Base-by-base conservation (phyloP, 2,888 invertebrate genomes). In the Conops quadrifasciatus region DNA sequence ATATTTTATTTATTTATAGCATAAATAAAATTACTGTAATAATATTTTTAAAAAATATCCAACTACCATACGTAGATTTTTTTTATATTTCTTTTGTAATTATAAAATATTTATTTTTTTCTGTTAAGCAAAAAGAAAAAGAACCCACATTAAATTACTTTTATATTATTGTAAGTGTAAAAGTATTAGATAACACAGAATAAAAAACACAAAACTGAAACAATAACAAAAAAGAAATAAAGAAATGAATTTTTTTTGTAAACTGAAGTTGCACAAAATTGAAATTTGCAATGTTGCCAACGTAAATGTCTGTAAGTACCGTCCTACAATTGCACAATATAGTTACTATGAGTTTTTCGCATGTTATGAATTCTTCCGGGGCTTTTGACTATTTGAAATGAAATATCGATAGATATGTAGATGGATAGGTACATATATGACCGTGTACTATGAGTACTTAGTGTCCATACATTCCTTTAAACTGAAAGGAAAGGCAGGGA, bases 31-130 rank as follows among this genome's bases (percentile, higher is more conserved):
- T 53, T 19, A 68, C 60, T 62, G 49, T 68, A 62, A 68, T 68
- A 36, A 62, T 68, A 68, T 68, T 62, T 59, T 68, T 62, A 49
- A 51, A 30, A n/a, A n/a, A 60, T 28, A 60, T 67, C 59, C 30
- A n/a, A 53, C 21, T 58, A 36, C 36, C 9, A 36, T 36, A 16
- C 24, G 26, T 58, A 58, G 9, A 67, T 73, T 74, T 70, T 74
- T 73, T 72, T 73, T 56, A 53, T 56, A 56, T 64, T 49, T 65
- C 36, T 53, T 49, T 58, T 56, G 45, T 64, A 65, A 65, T 58
- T 47, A 15, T 58, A 58, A 58, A 5, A 4, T 49, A 49, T 49
- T 16, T 49, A 19, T 49, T 49, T 49, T 2, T 58, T 58, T 58
- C 26, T 28, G 2, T 58, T 66, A 56, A 59, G 47, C 1, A 67